Conservation (phyloP, 2,797 vertebrate species). For the Okamejei kenojei region DNA sequence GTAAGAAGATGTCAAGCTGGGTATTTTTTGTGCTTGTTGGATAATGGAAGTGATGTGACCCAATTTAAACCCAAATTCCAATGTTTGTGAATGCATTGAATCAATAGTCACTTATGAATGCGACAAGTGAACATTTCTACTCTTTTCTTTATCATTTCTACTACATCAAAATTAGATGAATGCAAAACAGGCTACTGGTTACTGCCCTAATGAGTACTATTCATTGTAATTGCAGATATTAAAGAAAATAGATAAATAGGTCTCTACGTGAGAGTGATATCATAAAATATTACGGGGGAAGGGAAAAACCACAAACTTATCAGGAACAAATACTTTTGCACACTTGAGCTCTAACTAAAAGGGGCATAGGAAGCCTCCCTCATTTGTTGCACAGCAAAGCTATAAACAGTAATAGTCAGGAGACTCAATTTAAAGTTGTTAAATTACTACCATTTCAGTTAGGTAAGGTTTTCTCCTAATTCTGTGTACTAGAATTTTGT, state of each 20-base stretch:
- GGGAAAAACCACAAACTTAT: neutral
- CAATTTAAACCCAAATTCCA: neutral
- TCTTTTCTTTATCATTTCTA: neutral
- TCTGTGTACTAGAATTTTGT: neutral
- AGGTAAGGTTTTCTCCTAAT: neutral
- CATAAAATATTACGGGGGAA: neutral
- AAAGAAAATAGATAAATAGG: neutral
- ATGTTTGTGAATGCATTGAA: neutral
- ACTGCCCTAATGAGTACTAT: neutral
- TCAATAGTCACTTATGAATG: neutral
- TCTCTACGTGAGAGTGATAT: neutral
- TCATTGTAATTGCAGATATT: neutral
- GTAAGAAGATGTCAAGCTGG: too few species aligned
- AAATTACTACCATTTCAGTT: neutral
- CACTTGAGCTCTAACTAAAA: neutral
- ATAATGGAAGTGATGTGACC: neutral
- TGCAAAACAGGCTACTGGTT: neutral
- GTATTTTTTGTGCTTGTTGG: too few species aligned
- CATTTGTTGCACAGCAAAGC: neutral
- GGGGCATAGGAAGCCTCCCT: neutral
- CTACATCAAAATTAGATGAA: neutral
- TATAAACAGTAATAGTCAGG: conserved; percentile 4
- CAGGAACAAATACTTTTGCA: neutral
- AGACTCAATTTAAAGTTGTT: neutral
- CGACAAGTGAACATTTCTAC: neutral